Evolutionary conservation across 2,113 vertebrate species (phyloP), one percentile per base, ranked within the genome.

Genomic region (Sebastes schlegelii): DNA sequence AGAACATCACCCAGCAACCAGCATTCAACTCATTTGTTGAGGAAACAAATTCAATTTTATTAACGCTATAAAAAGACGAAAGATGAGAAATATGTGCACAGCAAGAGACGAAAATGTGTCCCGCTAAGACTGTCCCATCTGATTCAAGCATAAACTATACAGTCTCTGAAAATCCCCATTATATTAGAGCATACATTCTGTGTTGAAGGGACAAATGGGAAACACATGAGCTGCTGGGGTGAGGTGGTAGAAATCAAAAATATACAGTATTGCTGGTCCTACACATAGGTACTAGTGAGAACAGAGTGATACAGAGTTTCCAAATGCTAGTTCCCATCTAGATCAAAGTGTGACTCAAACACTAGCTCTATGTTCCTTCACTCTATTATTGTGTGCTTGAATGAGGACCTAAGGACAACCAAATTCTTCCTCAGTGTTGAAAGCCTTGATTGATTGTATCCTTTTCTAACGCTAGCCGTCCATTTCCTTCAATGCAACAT

Each of bases 381-480:
- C 17, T 80, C 23, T 62, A 46, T 86, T 67, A 73, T 45, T 72
- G 19, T 8, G 2, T 26, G 46, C 19, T 48, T 78, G 74, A 81
- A 52, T 70, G 5, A 78, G 49, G 40, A 63, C 69, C 34, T 10
- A 12, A 66, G 4, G 79, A 67, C 49, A 74, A 17, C 0, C 58
- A 12, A 16, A 46, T 86, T 80, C 70, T 75, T 84, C 58, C 23
- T 43, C 17, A 51, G 21, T 12, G 34, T 45, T 80, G n/a, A 66
- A 46, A 65, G 74, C 63, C 60, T 11, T 90, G 91, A 91, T 88
- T 81, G 87, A 89, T 90, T 75, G 57, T 16, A 49, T 89, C 75
- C 45, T 23, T 64, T 76, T 84, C 54, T 84, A 4, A 66, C 65
- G 61, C 51, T 6, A 40, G 58, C 64, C 62, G 60, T 80, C 43